Conservation (phyloP, 2,888 invertebrate species). For the Aromia moschata region DNA sequence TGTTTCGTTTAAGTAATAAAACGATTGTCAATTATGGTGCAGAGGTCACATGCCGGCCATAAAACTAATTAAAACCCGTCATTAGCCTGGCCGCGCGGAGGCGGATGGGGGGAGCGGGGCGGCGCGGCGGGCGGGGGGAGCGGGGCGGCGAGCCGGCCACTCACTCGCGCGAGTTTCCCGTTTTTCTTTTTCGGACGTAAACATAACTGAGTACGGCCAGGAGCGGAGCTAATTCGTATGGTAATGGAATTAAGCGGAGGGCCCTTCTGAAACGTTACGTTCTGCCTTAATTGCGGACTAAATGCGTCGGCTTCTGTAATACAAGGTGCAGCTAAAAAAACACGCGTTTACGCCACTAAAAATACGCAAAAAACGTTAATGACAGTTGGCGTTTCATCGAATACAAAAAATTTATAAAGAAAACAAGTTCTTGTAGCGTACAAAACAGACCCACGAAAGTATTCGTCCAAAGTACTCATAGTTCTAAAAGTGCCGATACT, state of each 20-base stretch:
- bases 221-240: constrained; percentile 22
- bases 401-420: too few relatives aligned
- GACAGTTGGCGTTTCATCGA: too few relatives aligned
- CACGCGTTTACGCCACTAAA: too few relatives aligned
- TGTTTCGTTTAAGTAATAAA: constrained; percentile 25
- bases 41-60: constrained; percentile 21
- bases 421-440: too few relatives aligned
- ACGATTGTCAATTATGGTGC: constrained; percentile 28
- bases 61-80: constrained; percentile 26
- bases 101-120: background rate
- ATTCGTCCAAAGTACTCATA: too few relatives aligned
- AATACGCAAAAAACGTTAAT: too few relatives aligned
- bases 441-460: too few relatives aligned
- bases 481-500: too few relatives aligned
- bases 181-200: constrained; percentile 19
- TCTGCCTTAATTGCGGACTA: constrained; percentile 14
- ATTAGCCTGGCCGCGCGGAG: constrained; percentile 11
- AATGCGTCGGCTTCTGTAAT: constrained; percentile 10
- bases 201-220: constrained; percentile 18
- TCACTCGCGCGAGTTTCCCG: constrained; percentile 14
- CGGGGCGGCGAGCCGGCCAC: background rate
- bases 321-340: too few relatives aligned
- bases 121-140: background rate
- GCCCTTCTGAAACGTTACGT: constrained; percentile 19
- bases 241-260: constrained; percentile 21